Evolutionary conservation across 2,797 vertebrate genomes (phyloP), one percentile per base, ranked within the genome.

Genomic region (Anguilla marmorata): DNA sequence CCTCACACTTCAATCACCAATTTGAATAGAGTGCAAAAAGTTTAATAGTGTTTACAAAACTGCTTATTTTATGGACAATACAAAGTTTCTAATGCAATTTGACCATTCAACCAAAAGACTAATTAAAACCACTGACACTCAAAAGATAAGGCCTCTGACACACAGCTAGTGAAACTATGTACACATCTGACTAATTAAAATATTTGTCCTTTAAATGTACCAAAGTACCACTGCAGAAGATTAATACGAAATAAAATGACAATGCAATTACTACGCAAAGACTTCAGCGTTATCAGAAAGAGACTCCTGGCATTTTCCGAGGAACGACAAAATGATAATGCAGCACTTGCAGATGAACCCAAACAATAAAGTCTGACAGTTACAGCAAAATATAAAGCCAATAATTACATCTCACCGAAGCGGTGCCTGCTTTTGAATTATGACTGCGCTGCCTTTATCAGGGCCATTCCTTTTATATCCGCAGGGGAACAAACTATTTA

Each of bases 281-380:
- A 69, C 60, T 56, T 56, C 63, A 56, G 58, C 60, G 76, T 83
- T 87, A 83, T 83, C 76, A 60, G 86, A 60, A 50, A 66, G 56
- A 50, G 52, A 58, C 86, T 79, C n/a, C 86, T 87, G 86, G 58
- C 80, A 85, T 66, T 69, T 85, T 79, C 63, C 27, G 72, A 80
- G 92, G 41, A 93, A 80, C 45, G 48, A 27, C 48, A n/a, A 84
- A 72, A 52, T 27, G 63, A 88, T 84, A 84, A 52, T 88, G 91
- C 86, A 87, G 85, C 7, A 63, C 87, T 88, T 88, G 91, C 86
- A 88, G 89, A 14, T 90, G 91, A 88, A 86, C 24, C 89, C 93
- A 93, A 92, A 92, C 92, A 93, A 93, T 92, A 91, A 93, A 90
- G 90, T 88, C 82, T 93, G 93, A 93, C 93, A 93, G 93, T 88